Conservation (phyloP, 2,888 invertebrate species). For the Mesopsocus fuscifrons region DNA sequence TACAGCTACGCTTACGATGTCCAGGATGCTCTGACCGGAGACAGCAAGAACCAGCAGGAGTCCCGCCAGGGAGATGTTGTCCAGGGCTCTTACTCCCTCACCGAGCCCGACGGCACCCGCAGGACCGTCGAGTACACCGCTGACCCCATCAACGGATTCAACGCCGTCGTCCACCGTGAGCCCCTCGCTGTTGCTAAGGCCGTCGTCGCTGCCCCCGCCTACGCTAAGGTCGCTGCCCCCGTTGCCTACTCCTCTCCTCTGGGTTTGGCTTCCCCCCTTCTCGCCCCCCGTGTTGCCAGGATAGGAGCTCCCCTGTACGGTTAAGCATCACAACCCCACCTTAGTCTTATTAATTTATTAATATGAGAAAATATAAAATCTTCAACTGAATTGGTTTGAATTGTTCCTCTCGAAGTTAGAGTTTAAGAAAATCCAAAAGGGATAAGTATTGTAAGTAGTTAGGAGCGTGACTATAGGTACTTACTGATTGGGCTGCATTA, state of each 20-base stretch:
- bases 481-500: too few relatives aligned
- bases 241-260: constrained; percentile 17
- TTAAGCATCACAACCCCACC: too few relatives aligned
- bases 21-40: constrained; percentile 33
- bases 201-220: constrained; percentile 15
- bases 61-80: constrained; percentile 33
- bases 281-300: constrained; percentile 17
- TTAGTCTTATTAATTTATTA: background rate
- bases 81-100: constrained; percentile 32
- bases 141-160: constrained; percentile 36
- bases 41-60: constrained; percentile 34
- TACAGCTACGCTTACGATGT: constrained; percentile 35
- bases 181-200: constrained; percentile 25
- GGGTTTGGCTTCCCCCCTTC: background rate
- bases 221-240: constrained; percentile 22
- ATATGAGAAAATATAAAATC: too few relatives aligned
- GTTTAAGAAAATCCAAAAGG: too few relatives aligned
- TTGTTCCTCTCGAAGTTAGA: too few relatives aligned
- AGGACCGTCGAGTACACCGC: constrained; percentile 36
- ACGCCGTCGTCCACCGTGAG: constrained; percentile 33
- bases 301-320: background rate
- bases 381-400: too few relatives aligned
- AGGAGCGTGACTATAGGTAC: too few relatives aligned
- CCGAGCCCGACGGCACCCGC: constrained; percentile 34
- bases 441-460: too few relatives aligned